Percentiles rank a stretch among this genome's conserved stretches.
phyloP scores from a whole-genome alignment of 1,140 invertebrate genomes.

The Euura lappo region DNA sequence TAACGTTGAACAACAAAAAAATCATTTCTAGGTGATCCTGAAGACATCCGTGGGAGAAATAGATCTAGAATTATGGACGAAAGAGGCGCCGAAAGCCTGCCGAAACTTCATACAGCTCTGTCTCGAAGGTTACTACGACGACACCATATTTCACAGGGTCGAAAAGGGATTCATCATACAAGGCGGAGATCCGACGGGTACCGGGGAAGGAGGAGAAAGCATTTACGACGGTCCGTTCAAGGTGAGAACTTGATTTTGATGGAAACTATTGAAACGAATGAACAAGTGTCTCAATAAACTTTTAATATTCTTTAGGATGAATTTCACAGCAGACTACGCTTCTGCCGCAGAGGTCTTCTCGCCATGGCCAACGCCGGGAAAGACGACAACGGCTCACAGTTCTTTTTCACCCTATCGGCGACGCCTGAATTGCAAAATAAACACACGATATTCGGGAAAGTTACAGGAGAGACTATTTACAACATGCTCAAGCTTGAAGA shows the following conservation, averaged over 20 bases:
- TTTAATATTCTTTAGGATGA: constrained; percentile 77
- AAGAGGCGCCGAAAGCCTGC: constrained; percentile 94
- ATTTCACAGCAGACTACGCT: constrained; percentile 91
- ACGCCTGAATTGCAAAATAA: constrained; percentile 96
- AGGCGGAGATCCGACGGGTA: constrained; percentile 96
- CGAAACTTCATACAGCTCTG: constrained; percentile 98
- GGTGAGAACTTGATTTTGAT: constrained; percentile 57
- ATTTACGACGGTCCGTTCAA: constrained; percentile 95
- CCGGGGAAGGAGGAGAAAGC: constrained; percentile 93
- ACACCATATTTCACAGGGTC: constrained; percentile 90
- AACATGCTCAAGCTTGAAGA: constrained; percentile 96
- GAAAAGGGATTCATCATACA: constrained; percentile 93
- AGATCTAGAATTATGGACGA: constrained; percentile 97
- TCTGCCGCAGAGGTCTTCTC: constrained; percentile 87
- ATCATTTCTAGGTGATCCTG: constrained; percentile 76
- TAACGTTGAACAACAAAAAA: background rate
- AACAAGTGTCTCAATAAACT: background rate
- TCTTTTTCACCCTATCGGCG: constrained; percentile 93
- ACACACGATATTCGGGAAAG: constrained; percentile 98
- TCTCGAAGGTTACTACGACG: constrained; percentile 96
- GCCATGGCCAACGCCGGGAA: constrained; percentile 85
- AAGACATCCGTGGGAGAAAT: constrained; percentile 95
- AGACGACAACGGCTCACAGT: constrained; percentile 97
- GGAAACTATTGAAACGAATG: background rate
- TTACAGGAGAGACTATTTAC: constrained; percentile 93